Conservation (phyloP, 2,888 invertebrate genomes). For the Apocheima hispidaria region DNA sequence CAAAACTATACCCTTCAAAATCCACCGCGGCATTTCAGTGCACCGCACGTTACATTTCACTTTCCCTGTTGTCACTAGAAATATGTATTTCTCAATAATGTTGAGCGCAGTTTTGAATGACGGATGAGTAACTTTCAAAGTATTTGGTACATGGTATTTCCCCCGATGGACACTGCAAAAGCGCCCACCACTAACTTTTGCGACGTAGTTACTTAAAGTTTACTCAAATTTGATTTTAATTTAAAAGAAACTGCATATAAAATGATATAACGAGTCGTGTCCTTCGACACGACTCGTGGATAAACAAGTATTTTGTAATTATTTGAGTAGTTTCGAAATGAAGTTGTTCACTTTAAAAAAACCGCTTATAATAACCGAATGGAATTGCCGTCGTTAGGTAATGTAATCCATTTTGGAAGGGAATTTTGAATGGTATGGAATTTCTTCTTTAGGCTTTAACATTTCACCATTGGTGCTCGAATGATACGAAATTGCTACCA, state of each 20-base stretch:
- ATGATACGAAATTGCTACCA: neutral
- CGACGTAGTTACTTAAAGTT: neutral
- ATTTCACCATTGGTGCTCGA: neutral
- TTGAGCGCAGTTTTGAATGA: too few species aligned
- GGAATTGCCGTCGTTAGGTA: conserved; percentile 25
- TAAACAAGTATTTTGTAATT: conserved; percentile 20
- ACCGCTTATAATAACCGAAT: conserved; percentile 18
- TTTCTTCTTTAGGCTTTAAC: neutral
- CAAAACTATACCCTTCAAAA: too few species aligned
- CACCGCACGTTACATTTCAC: too few species aligned
- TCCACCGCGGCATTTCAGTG: too few species aligned
- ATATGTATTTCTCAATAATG: too few species aligned
- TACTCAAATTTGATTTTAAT: neutral
- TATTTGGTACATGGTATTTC: too few species aligned
- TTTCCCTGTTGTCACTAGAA: too few species aligned
- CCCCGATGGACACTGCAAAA: too few species aligned
- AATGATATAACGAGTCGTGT: conserved; percentile 19
- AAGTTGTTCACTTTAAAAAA: conserved; percentile 25
- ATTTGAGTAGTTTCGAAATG: conserved; percentile 25
- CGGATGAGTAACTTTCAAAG: too few species aligned
- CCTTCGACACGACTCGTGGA: conserved; percentile 10
- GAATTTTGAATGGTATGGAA: neutral
- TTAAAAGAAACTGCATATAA: neutral
- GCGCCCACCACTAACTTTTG: neutral
- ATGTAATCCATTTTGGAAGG: conserved; percentile 25